Conservation (phyloP, 2,113 vertebrate species). For the Mesocricetus auratus region DNA sequence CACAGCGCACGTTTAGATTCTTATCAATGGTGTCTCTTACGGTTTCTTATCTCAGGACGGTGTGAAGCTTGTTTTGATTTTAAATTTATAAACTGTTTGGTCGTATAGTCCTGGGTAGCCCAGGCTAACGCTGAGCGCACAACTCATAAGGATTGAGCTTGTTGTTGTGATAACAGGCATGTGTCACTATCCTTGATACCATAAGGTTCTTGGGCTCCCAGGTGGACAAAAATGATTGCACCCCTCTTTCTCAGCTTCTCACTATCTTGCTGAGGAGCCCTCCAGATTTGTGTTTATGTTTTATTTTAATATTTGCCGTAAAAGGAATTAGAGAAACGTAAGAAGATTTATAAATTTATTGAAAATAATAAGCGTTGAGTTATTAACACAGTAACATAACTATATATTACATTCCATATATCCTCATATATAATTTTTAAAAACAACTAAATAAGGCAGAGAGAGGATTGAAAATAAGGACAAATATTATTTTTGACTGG, state of each 20-base stretch:
- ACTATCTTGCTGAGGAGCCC: neutral
- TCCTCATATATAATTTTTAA: neutral
- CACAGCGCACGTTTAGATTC: neutral
- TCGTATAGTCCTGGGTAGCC: neutral
- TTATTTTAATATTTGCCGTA: constrained; percentile 2
- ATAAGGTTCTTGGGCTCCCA: neutral
- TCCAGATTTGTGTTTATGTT: neutral
- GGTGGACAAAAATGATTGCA: too few species aligned
- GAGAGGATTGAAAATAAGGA: neutral
- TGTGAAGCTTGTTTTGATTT: neutral
- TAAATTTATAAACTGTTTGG: neutral
- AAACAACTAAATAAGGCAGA: neutral
- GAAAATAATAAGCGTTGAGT: neutral
- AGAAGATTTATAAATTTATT: constrained; percentile 23
- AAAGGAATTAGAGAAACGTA: constrained; percentile 16
- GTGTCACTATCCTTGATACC: neutral
- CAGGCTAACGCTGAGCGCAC: neutral
- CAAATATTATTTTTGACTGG: neutral
- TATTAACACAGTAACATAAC: neutral
- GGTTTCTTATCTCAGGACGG: neutral
- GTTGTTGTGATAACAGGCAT: neutral
- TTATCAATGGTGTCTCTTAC: neutral
- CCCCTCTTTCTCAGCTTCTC: too few species aligned
- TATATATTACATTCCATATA: neutral
- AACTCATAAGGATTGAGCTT: neutral